Evolutionary conservation across 1,140 invertebrate genomes (phyloP).

Genomic region (Euglossa dilemma): DNA sequence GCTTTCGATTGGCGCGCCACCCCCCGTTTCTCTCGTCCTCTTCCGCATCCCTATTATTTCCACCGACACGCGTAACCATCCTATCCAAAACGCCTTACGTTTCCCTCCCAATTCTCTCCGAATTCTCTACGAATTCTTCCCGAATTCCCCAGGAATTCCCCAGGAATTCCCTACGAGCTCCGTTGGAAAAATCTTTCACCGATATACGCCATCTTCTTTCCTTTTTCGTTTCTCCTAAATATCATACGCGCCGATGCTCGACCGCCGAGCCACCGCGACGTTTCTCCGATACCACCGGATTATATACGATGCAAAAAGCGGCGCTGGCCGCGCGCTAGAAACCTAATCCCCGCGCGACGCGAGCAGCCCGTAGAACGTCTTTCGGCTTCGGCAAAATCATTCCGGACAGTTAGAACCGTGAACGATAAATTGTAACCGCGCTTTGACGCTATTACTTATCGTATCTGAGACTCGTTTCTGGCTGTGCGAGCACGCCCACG

Average conservation of each 20-base stretch:
- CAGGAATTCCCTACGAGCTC: no score
- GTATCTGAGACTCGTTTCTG: conserved; percentile 43
- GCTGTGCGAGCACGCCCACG: conserved; percentile 36
- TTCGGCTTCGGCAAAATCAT: conserved; percentile 24
- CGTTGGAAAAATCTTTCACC: not conserved
- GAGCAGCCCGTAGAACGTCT: conserved; percentile 5
- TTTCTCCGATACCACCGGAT: conserved; percentile 17
- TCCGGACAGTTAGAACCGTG: conserved; percentile 27
- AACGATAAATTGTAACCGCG: conserved; percentile 40
- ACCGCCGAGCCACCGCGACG: not conserved
- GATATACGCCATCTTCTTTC: not conserved
- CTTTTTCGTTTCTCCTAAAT: not conserved
- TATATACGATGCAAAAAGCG: not conserved
- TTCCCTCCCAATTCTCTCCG: no score
- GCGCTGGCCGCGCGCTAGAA: conserved; percentile 10
- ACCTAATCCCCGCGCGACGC: conserved; percentile 27
- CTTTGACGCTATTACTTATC: conserved; percentile 33
- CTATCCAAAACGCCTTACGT: conserved; percentile 15
- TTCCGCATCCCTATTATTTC: not conserved
- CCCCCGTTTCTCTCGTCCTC: not conserved
- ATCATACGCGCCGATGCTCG: not conserved
- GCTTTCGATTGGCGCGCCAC: not conserved
- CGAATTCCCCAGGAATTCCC: no score
- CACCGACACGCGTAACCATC: not conserved
- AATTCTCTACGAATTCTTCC: no score